Evolutionary conservation across 2,888 invertebrate species (phyloP), one percentile per base, ranked within the genome.

Genomic region (Stegana nigrithorax): DNA sequence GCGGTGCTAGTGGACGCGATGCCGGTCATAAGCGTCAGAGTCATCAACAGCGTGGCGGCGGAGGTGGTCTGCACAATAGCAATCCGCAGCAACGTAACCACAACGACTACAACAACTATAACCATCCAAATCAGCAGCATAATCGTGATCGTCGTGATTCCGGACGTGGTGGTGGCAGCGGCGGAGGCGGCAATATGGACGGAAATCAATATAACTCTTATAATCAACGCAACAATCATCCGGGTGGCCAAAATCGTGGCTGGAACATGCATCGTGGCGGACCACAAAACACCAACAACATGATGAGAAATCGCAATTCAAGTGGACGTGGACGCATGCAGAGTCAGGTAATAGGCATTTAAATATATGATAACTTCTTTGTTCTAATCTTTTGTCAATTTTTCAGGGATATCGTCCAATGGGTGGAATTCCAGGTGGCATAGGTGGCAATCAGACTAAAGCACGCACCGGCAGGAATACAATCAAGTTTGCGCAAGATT

Each of bases 401-500:
- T 55, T 67, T 7, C 61, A 83, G 85, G 85, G 77, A 65, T 84
- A 77, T 73, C 82, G 84, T 70, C 88, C 88, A 78, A 87, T 87
- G 66, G 73, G 71, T 45, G 70, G 53, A 21, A 23, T 62, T 59
- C 68, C 68, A 21, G 87, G 87, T 77, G 85, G 86, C 51, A 66
- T 64, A 36, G 66, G 63, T 67, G 87, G 88, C 70, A 89, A 89
- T 71, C 83, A 84, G 70, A 73, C 88, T 86, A 64, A 88, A 86
- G 75, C 78, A 55, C 82, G 83, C 36, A 87, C 84, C 86, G 75
- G 87, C 83, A 73, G 91, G 84, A 91, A 91, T 78, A 91, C 91
- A 12, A 89, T 97, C 70, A 96, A 96, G 86, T 98, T 97, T 86
- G 97, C 97, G 72, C 94, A 93, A 75, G 98, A 99, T 83, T 99